Conservation (phyloP, 2,888 invertebrate species). For the Synanthedon andrenaeformis region DNA sequence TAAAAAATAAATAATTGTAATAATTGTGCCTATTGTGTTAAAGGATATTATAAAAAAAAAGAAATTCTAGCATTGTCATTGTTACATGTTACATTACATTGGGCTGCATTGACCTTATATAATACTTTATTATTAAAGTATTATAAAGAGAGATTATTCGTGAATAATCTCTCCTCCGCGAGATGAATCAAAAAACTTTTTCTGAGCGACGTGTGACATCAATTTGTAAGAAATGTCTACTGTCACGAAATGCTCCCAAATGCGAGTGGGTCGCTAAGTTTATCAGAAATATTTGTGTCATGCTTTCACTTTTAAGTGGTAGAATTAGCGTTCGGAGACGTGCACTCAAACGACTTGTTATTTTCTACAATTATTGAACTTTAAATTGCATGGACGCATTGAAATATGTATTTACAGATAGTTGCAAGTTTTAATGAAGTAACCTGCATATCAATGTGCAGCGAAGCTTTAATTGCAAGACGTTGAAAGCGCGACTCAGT, state of each 20-base stretch:
- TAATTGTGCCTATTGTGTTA: too few species aligned
- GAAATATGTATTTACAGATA: background rate
- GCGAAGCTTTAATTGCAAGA: constrained; percentile 22
- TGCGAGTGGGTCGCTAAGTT: constrained; percentile 45
- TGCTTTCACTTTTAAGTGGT: constrained; percentile 2
- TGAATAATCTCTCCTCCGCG: too few species aligned
- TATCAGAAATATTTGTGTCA: constrained; percentile 31
- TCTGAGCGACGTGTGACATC: constrained; percentile 34
- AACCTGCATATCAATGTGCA: constrained; percentile 8
- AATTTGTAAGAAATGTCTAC: constrained; percentile 50
- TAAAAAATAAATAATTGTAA: too few species aligned
- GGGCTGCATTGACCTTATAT: too few species aligned
- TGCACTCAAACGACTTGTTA: too few species aligned
- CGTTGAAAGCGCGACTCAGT: constrained; percentile 1
- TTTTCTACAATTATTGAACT: background rate
- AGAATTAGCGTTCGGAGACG: too few species aligned
- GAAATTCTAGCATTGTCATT: too few species aligned
- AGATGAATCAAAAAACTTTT: background rate
- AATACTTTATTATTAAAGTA: too few species aligned
- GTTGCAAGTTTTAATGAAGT: constrained; percentile 1
- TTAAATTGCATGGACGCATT: background rate
- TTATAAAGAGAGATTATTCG: too few species aligned
- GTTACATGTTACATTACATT: too few species aligned
- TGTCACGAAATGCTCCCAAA: constrained; percentile 51
- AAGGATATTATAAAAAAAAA: too few species aligned